phyloP scores from a whole-genome alignment of 2,113 vertebrate species.

The Vanacampus margaritifer region DNA sequence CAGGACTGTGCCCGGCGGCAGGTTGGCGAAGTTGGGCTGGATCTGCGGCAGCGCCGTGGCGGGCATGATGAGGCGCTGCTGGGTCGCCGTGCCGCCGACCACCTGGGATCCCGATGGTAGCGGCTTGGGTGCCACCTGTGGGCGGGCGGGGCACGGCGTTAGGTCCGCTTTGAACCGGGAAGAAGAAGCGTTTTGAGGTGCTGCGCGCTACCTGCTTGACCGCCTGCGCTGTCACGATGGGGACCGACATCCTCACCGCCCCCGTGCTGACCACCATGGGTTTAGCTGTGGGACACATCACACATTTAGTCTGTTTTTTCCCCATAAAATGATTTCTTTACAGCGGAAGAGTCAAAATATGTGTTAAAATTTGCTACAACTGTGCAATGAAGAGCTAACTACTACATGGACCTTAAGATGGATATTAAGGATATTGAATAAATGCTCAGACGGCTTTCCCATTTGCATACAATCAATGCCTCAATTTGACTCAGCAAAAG shows the following conservation, averaged over 20 bases:
- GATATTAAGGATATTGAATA: too few species aligned
- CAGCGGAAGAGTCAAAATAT: too few species aligned
- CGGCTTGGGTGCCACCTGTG: constrained; percentile 88
- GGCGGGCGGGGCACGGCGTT: not conserved
- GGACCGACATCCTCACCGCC: constrained; percentile 92
- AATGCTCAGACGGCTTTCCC: too few species aligned
- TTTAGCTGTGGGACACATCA: constrained; percentile 75
- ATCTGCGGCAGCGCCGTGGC: constrained; percentile 93
- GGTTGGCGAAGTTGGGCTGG: constrained; percentile 94
- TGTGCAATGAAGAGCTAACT: too few species aligned
- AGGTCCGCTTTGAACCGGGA: too few species aligned
- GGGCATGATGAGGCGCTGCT: constrained; percentile 97
- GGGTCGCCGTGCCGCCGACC: constrained; percentile 86
- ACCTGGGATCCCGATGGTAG: constrained; percentile 82
- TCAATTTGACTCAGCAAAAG: too few species aligned
- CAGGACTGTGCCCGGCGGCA: constrained; percentile 91
- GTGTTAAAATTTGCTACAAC: too few species aligned
- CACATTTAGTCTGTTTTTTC: not conserved
- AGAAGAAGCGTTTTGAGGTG: not conserved
- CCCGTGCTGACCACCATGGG: constrained; percentile 86
- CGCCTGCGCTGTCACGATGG: constrained; percentile 86
- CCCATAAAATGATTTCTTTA: not conserved
- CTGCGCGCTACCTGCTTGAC: constrained; percentile 84
- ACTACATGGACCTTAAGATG: too few species aligned
- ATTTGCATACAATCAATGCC: too few species aligned